Conservation (phyloP, 2,797 vertebrate species). For the Xenopus petersii region DNA sequence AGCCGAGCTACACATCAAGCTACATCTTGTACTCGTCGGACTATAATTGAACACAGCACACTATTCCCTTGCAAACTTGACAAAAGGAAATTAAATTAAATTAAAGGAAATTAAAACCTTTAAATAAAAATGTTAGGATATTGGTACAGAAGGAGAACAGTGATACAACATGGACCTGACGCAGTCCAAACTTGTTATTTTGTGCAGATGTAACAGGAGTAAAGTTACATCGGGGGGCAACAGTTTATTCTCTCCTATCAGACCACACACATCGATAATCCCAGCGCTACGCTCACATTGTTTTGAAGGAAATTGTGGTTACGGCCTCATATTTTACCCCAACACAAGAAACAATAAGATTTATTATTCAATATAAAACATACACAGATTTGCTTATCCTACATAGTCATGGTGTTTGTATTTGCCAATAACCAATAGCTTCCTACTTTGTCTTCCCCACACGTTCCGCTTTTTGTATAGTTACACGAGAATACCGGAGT, state of each 20-base stretch:
- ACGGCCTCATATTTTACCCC: neutral
- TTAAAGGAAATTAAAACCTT: neutral
- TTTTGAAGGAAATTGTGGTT: neutral
- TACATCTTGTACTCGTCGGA: too few relatives aligned
- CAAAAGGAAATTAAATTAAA: neutral
- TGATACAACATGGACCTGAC: too few relatives aligned
- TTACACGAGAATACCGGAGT: too few relatives aligned
- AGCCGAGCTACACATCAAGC: too few relatives aligned
- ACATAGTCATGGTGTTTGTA: neutral
- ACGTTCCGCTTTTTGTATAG: too few relatives aligned
- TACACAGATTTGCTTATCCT: neutral
- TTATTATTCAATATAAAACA: neutral
- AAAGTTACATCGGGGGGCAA: neutral
- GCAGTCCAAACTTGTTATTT: neutral
- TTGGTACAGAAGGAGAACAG: neutral
- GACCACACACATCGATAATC: slow-evolving; percentile 3
- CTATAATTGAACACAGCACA: neutral
- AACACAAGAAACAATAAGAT: neutral
- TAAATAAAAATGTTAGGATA: neutral
- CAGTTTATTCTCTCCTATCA: neutral
- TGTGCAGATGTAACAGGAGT: neutral
- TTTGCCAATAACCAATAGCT: neutral
- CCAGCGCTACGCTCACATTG: neutral
- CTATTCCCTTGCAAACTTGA: neutral
- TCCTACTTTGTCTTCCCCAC: too few relatives aligned